phyloP scores from a whole-genome alignment of 64 coral and sea anemone species.

The Dendrophyllia cribrosa region DNA sequence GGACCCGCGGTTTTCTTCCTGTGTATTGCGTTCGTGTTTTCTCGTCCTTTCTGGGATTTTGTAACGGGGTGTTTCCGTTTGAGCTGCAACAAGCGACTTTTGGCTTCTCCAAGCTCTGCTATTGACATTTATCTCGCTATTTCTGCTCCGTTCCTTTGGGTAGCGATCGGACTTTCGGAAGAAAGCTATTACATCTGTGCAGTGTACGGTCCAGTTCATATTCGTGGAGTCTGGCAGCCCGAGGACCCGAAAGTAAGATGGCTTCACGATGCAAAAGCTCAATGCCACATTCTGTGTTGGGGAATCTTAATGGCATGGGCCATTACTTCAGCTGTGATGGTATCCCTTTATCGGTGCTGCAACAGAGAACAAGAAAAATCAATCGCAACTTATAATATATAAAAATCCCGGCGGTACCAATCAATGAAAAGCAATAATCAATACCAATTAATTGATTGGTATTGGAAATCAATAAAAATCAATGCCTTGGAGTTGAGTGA shows the following conservation, averaged over 20 bases:
- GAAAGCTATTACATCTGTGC: not conserved
- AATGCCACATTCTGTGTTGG: not conserved
- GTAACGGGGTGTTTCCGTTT: not conserved
- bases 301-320: not conserved
- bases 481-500: too few relatives aligned
- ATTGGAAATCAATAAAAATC: too few relatives aligned
- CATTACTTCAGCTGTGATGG: not conserved
- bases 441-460: too few relatives aligned
- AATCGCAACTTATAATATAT: too few relatives aligned
- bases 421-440: too few relatives aligned
- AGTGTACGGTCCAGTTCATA: not conserved
- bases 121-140: not conserved
- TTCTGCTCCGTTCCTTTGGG: not conserved
- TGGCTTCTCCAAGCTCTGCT: not conserved
- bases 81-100: not conserved
- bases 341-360: not conserved
- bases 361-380: not conserved
- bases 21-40: conserved; percentile 8
- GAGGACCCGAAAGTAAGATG: not conserved
- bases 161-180: not conserved
- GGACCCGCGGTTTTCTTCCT: not conserved
- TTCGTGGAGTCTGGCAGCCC: too few relatives aligned
- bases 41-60: not conserved
- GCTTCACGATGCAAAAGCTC: not conserved
- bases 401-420: too few relatives aligned